Percentiles rank a stretch among this genome's conserved stretches.
These are phyloP conservation scores for Sebastes minor DNA, from an alignment of 2,797 vertebrate species.

Conservation along the genomic window DNA sequence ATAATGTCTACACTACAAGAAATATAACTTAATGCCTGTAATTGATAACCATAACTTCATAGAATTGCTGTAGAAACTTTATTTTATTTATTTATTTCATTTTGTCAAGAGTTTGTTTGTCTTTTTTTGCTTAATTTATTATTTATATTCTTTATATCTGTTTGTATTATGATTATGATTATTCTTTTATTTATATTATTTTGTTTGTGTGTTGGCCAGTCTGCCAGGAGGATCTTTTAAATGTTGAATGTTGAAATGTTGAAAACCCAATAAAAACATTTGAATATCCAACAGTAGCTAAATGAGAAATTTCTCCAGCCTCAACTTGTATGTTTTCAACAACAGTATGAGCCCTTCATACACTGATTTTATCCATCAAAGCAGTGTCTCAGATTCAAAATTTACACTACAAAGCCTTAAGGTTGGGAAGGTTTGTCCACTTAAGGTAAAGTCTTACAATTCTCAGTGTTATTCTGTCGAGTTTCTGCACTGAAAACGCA, in stretches of 20 bases:
- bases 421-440: neutral
- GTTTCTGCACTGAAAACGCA: neutral
- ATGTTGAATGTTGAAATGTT: too few relatives aligned
- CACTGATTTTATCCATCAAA: neutral
- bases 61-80: neutral
- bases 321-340: slow-evolving; percentile 1
- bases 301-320: slow-evolving; percentile 34
- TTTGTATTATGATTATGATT: neutral
- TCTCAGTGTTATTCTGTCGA: neutral
- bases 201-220: too few relatives aligned
- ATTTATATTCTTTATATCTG: neutral
- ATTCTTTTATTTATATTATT: neutral
- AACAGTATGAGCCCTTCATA: neutral
- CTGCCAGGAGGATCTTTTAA: accelerated
- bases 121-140: neutral
- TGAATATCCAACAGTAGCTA: neutral
- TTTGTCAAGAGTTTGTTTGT: too few relatives aligned
- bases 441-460: neutral
- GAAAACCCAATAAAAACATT: too few relatives aligned
- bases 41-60: neutral
- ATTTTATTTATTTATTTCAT: neutral
- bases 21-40: neutral
- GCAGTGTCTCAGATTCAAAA: neutral
- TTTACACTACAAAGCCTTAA: neutral
- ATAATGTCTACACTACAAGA: neutral